A percentile compares a stretch with the other conserved stretches of the same genome.
Conservation (phyloP, 2,888 invertebrate genomes). For the Drosophila atripex region DNA sequence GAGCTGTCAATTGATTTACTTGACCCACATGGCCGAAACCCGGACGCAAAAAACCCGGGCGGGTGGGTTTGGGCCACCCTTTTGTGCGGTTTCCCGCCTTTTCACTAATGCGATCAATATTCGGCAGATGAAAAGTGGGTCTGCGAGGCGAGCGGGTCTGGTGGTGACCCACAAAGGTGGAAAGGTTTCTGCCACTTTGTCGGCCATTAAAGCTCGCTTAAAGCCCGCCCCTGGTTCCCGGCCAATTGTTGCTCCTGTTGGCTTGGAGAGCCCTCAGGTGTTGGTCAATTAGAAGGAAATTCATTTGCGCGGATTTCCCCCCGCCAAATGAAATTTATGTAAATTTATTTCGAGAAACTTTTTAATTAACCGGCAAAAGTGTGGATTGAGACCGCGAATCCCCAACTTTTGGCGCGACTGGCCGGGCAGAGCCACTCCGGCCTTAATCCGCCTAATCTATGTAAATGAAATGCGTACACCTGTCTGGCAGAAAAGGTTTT, state of each 20-base stretch:
- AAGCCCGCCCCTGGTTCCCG: constrained; percentile 8
- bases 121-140: constrained; percentile 48
- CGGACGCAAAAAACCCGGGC: neutral
- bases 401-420: constrained; percentile 22
- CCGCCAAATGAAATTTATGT: constrained; percentile 66
- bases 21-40: constrained; percentile 63
- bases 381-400: constrained; percentile 24
- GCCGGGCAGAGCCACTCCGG: constrained; percentile 8
- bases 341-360: constrained; percentile 66
- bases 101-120: constrained; percentile 64
- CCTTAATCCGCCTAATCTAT: constrained; percentile 62
- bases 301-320: constrained; percentile 51
- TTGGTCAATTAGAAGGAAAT: constrained; percentile 49
- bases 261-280: constrained; percentile 36
- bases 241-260: constrained; percentile 42
- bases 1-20: constrained; percentile 74
- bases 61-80: neutral
- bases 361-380: constrained; percentile 61
- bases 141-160: neutral
- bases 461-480: constrained; percentile 70
- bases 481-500: constrained; percentile 45
- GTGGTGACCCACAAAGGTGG: constrained; percentile 5
- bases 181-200: neutral
- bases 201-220: constrained; percentile 6
- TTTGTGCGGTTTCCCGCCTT: constrained; percentile 28